These are phyloP conservation scores for Agrotis ipsilon DNA, from an alignment of 2,888 invertebrate species.

Conservation along the genomic window DNA sequence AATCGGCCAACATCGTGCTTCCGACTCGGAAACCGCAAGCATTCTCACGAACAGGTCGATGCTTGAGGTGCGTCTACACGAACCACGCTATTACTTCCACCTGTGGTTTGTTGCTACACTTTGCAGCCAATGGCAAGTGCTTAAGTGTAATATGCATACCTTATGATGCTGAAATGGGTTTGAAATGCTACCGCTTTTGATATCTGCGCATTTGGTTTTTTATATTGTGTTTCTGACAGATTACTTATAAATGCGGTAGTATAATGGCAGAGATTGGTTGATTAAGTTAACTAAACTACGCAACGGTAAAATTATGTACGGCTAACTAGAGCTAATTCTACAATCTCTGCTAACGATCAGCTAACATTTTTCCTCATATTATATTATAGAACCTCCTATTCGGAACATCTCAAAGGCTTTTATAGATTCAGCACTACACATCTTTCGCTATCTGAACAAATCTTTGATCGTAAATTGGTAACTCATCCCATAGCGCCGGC, in stretches of 20 bases:
- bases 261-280: not conserved
- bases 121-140: constrained; percentile 54
- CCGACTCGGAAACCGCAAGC: constrained; percentile 81
- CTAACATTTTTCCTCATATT: not conserved
- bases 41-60: constrained; percentile 68
- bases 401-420: constrained; percentile 6
- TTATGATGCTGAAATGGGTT: constrained; percentile 41
- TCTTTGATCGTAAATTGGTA: constrained; percentile 52
- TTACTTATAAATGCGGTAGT: too few species aligned
- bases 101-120: constrained; percentile 63
- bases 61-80: constrained; percentile 52
- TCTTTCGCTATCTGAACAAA: constrained; percentile 34
- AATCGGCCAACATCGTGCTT: constrained; percentile 72
- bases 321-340: too few species aligned
- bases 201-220: constrained; percentile 4
- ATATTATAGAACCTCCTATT: constrained; percentile 6
- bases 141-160: constrained; percentile 58
- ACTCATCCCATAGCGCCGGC: constrained; percentile 68
- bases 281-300: not conserved
- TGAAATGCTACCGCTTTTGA: constrained; percentile 32
- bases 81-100: constrained; percentile 62
- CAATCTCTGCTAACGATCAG: constrained; percentile 3
- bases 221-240: constrained; percentile 5
- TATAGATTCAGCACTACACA: constrained; percentile 39
- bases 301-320: too few species aligned